Percentiles rank a stretch among this genome's conserved stretches.
Evolutionary conservation across 2,888 invertebrate genomes (phyloP).

Genomic region (Bembecia ichneumoniformis): DNA sequence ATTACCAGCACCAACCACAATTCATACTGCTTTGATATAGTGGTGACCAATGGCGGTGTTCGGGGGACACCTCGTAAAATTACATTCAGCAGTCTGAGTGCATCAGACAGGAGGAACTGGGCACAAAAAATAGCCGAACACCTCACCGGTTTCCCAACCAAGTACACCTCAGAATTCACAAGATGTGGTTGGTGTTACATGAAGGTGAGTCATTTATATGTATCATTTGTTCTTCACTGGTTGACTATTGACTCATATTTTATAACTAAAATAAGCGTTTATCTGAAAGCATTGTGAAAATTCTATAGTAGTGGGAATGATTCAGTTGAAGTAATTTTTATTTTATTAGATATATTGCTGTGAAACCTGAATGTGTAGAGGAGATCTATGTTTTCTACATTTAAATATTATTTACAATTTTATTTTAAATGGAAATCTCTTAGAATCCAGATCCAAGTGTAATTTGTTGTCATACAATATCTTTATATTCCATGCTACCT

Average conservation of each 20-base stretch:
- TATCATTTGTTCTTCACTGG: not conserved
- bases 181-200: conserved; percentile 87
- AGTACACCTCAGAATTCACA: conserved; percentile 79
- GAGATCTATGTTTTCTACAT: too few relatives aligned
- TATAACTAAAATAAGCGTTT: too few relatives aligned
- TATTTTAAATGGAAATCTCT: too few relatives aligned
- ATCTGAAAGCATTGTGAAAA: too few relatives aligned
- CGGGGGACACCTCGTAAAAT: conserved; percentile 63
- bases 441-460: too few relatives aligned
- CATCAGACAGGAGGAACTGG: conserved; percentile 76
- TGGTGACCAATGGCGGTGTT: conserved; percentile 39
- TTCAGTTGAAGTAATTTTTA: too few relatives aligned
- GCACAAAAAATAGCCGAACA: conserved; percentile 85
- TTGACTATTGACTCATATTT: not conserved
- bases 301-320: too few relatives aligned
- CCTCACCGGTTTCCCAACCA: conserved; percentile 75
- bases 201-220: conserved; percentile 56
- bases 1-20: conserved; percentile 61
- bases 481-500: too few relatives aligned
- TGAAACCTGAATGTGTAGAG: too few relatives aligned
- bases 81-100: conserved; percentile 69
- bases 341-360: too few relatives aligned
- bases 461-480: too few relatives aligned
- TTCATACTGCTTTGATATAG: conserved; percentile 76
- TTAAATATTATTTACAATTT: too few relatives aligned